These are phyloP conservation scores for Coptodon bakossiorum DNA, from an alignment of 2,113 vertebrate genomes.

Conservation along the genomic window DNA sequence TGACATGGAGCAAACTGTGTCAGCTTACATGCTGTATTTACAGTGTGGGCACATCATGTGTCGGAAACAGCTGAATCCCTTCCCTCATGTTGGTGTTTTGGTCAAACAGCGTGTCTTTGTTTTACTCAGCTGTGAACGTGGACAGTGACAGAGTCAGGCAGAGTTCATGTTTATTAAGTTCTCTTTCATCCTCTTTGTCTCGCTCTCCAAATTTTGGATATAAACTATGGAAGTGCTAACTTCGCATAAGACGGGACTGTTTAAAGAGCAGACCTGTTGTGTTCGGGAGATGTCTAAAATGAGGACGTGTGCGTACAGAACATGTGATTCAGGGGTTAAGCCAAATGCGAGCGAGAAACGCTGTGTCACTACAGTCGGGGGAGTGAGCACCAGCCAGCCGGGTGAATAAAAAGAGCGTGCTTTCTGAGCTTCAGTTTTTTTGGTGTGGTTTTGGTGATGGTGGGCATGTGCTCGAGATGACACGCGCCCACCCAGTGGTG, in stretches of 20 bases:
- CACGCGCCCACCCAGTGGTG: constrained; percentile 44
- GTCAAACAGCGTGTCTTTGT: neutral
- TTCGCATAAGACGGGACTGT: neutral
- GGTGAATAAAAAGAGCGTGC: constrained; percentile 21
- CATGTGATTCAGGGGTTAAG: constrained; percentile 40
- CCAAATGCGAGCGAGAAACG: constrained; percentile 12
- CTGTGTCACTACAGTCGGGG: constrained; percentile 47
- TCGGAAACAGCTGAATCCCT: neutral
- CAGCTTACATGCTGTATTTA: neutral
- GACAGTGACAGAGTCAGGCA: neutral
- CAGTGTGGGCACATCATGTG: neutral
- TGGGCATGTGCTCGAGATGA: constrained; percentile 30
- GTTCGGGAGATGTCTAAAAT: neutral
- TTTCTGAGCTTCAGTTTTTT: neutral
- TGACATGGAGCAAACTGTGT: neutral
- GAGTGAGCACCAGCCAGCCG: neutral
- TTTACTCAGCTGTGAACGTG: neutral
- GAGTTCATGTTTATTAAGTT: neutral
- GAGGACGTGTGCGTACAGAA: neutral
- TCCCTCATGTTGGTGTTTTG: neutral
- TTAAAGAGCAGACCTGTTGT: neutral
- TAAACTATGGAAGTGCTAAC: neutral
- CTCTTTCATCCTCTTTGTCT: neutral
- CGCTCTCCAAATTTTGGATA: neutral
- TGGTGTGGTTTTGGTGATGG: constrained; percentile 21